Evolutionary conservation across 1,140 invertebrate species (phyloP).

Genomic region (Acyrthosiphon pisum): DNA sequence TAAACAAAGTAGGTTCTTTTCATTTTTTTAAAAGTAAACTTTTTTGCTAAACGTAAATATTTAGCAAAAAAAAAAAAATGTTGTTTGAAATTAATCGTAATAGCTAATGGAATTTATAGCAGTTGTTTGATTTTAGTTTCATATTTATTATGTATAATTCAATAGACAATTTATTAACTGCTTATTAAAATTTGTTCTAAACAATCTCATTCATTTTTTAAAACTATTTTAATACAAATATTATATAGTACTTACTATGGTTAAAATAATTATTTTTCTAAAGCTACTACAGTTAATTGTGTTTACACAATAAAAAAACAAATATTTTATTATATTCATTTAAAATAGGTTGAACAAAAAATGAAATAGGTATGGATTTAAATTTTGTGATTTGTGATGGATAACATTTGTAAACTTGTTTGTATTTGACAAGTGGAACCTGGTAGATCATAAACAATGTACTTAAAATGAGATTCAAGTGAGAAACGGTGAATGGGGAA

Average conservation of each 20-base stretch:
- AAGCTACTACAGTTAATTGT: not conserved
- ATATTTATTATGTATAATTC: not conserved
- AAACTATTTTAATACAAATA: too few species aligned
- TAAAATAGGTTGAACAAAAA: not conserved
- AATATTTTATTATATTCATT: not conserved
- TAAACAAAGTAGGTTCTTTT: not conserved
- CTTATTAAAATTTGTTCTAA: not conserved
- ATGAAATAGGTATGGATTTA: not conserved
- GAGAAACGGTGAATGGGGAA: not conserved
- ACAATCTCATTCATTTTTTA: not conserved
- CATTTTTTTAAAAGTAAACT: not conserved
- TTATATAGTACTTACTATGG: too few species aligned
- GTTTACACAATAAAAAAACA: not conserved
- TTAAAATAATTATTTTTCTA: not conserved
- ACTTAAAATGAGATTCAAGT: not conserved
- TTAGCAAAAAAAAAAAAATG: not conserved
- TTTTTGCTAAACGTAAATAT: not conserved
- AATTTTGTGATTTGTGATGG: not conserved
- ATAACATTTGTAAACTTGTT: conserved; percentile 27
- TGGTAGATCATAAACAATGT: conserved; percentile 22
- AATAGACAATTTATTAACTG: not conserved
- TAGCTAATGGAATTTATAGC: not conserved
- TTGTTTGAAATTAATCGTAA: not conserved
- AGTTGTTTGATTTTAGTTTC: not conserved
- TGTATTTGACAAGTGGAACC: conserved; percentile 16